Evolutionary conservation across 2,888 invertebrate genomes (phyloP).

Genomic region (Callosobruchus maculatus): DNA sequence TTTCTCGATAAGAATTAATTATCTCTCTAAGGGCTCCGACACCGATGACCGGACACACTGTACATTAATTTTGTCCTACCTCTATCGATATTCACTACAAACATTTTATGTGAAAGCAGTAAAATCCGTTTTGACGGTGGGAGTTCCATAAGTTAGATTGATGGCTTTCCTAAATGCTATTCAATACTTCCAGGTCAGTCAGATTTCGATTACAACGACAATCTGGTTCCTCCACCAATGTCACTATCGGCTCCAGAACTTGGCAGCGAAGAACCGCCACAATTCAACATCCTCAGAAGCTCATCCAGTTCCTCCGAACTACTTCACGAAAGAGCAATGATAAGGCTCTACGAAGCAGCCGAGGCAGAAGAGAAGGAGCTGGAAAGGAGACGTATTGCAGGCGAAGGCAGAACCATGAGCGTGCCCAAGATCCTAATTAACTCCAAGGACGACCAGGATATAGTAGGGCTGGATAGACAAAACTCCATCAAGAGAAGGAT

Average conservation of each 20-base stretch:
- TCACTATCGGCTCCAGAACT: constrained; percentile 81
- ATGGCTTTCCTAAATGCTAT: neutral
- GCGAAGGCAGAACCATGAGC: constrained; percentile 22
- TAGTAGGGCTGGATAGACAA: constrained; percentile 48
- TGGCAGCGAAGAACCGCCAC: constrained; percentile 59
- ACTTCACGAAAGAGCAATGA: constrained; percentile 78
- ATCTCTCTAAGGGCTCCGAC: too few relatives aligned
- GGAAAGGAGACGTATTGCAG: constrained; percentile 27
- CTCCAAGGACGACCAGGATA: constrained; percentile 52
- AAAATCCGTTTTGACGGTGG: too few relatives aligned
- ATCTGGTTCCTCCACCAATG: constrained; percentile 71
- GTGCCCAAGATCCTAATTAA: constrained; percentile 53
- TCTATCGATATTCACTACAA: too few relatives aligned
- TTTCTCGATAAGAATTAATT: too few relatives aligned
- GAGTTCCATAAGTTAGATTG: neutral
- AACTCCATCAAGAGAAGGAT: constrained; percentile 50
- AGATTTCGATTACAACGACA: constrained; percentile 60
- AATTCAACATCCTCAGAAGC: constrained; percentile 58
- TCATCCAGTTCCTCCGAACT: constrained; percentile 81
- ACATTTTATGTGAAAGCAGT: too few relatives aligned
- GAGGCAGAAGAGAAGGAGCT: constrained; percentile 68
- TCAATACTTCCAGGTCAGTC: constrained; percentile 25
- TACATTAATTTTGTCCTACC: too few relatives aligned
- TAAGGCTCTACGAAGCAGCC: constrained; percentile 74
- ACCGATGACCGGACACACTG: too few relatives aligned